Evolutionary conservation across 2,797 vertebrate genomes (phyloP), one percentile per base, ranked within the genome.

Genomic region (Eulemur rubriventer): DNA sequence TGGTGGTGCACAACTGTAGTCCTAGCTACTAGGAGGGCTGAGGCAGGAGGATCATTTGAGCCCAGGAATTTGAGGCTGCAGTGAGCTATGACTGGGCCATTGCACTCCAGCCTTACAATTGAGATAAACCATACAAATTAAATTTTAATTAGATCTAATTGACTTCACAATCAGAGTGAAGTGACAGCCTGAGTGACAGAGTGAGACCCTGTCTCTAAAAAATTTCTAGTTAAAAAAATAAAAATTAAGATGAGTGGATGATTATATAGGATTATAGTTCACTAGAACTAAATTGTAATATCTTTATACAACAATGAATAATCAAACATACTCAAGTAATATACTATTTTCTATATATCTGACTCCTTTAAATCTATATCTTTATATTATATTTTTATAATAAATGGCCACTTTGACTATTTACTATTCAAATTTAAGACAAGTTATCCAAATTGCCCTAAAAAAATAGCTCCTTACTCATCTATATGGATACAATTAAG

Each of bases 391-490:
- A 24, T 73, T n/a, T 95, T 95, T 65, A 92, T 57, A 57, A 83
- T 90, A 72, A 84, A 43, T 41, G 82, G n/a, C 3, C 33, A 70
- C 7, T 69, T 69, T 78, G 79, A 75, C 61, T 87, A 94, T 16
- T 79, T 78, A 89, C 26, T 63, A 94, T 72, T 26, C 16, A 96
- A 89, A 92, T 82, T 75, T 92, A 94, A 96, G 79, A 95, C n/a
- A 94, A 89, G 33, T 6, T 95, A 11, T 43, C 50, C 48, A 92
- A 88, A 76, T 7, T 72, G 26, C 48, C 78, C 89, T 84, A 72
- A 96, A 95, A 92, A 94, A 79, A 78, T 57, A 85, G 46, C 48
- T 83, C 52, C 91, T 67, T 78, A 75, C 28, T 81, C 50, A 96
- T 38, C 28, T 14, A 69, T 67, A 82, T 55, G 22, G 26, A 83